A percentile compares a stretch with the other conserved stretches of the same genome.
Evolutionary conservation across 2,113 vertebrate species (phyloP).

Genomic region (Brachirus orientalis): DNA sequence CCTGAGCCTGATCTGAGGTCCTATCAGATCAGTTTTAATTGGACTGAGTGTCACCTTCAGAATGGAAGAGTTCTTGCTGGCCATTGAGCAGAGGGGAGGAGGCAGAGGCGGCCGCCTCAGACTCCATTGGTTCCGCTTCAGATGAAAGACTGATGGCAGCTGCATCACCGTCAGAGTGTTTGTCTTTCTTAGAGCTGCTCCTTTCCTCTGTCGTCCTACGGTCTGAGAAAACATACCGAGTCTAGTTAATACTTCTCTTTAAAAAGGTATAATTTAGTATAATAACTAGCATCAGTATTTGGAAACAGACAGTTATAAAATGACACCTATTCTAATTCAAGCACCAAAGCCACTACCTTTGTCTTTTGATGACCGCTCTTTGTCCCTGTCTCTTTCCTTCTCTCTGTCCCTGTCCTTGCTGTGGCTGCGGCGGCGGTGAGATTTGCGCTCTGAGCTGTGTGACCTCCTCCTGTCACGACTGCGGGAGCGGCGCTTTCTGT

Average conservation of each 20-base stretch:
- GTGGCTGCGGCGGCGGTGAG: slow-evolving; percentile 93
- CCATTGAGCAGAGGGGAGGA: slow-evolving; percentile 91
- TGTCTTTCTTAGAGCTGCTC: slow-evolving; percentile 93
- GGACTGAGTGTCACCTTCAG: slow-evolving; percentile 99
- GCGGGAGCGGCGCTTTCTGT: slow-evolving; percentile 92
- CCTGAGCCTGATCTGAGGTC: slow-evolving; percentile 99
- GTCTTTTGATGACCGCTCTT: slow-evolving; percentile 90
- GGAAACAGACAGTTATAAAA: not conserved
- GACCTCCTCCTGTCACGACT: slow-evolving; percentile 92
- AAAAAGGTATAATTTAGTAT: not conserved
- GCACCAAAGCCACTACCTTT: slow-evolving; percentile 84
- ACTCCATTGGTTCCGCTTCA: slow-evolving; percentile 92
- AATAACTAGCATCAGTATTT: not conserved
- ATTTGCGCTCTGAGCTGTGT: slow-evolving; percentile 92
- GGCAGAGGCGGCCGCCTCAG: slow-evolving; percentile 82
- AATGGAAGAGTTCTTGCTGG: slow-evolving; percentile 96
- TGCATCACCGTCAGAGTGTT: slow-evolving; percentile 88
- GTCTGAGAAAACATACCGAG: slow-evolving; percentile 78
- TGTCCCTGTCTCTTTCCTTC: slow-evolving; percentile 89
- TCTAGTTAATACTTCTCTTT: not conserved
- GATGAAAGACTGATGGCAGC: slow-evolving; percentile 87
- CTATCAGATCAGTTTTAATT: slow-evolving; percentile 99
- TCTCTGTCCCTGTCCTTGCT: slow-evolving; percentile 85
- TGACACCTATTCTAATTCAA: not conserved
- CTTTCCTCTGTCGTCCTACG: slow-evolving; percentile 94